phyloP scores from a whole-genome alignment of 2,797 vertebrate species.

The Pseudomugil gertrudae region DNA sequence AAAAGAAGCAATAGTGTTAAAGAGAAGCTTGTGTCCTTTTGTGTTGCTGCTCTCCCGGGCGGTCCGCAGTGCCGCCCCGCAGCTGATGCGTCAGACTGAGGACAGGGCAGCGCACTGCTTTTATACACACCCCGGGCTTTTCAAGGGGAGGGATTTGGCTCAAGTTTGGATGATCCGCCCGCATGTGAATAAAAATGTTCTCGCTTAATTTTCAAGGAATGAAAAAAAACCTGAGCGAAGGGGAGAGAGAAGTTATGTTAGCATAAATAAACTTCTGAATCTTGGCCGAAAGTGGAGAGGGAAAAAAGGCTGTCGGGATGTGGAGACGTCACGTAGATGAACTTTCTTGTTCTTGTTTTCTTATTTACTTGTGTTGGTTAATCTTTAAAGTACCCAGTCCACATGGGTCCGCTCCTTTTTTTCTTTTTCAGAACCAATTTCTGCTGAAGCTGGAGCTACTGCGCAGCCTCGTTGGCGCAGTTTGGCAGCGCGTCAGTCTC shows the following conservation, averaged over 20 bases:
- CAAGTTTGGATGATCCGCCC: slow-evolving; percentile 32
- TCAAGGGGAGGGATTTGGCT: slow-evolving; percentile 51
- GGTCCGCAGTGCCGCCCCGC: slow-evolving; percentile 46
- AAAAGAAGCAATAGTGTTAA: neutral
- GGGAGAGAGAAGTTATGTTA: no score
- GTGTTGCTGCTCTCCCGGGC: slow-evolving; percentile 30
- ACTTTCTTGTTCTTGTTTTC: no score
- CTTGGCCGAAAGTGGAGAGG: neutral
- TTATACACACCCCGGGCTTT: slow-evolving; percentile 50
- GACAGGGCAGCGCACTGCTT: slow-evolving; percentile 36
- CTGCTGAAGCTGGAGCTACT: no score
- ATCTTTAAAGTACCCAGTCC: no score
- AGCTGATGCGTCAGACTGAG: slow-evolving; percentile 63
- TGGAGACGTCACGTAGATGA: no score
- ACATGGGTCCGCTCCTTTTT: no score
- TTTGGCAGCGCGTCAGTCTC: no score
- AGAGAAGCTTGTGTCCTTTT: slow-evolving; percentile 28
- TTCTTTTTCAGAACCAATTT: no score
- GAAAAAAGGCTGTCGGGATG: no score
- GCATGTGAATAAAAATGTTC: slow-evolving; percentile 19
- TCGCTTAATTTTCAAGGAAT: slow-evolving; percentile 30
- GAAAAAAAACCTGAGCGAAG: no score
- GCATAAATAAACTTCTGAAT: neutral
- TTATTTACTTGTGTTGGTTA: no score
- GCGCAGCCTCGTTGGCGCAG: no score